phyloP scores from a whole-genome alignment of 1,140 invertebrate species.

The Potamilus streckersoni region DNA sequence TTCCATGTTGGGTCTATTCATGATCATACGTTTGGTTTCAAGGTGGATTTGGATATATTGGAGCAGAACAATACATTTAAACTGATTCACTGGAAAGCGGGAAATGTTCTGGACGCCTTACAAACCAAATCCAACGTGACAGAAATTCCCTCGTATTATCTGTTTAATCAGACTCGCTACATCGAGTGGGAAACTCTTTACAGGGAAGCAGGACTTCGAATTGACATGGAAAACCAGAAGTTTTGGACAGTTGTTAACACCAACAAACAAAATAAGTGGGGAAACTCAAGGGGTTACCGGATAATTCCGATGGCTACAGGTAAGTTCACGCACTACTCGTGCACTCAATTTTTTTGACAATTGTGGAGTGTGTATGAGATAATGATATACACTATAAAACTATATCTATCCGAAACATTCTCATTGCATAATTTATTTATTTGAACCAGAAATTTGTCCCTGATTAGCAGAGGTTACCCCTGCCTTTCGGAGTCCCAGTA shows the following conservation, averaged over 20 bases:
- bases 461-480: no score
- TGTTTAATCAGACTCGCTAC: slow-evolving; percentile 35
- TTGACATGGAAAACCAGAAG: slow-evolving; percentile 28
- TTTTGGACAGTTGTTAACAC: slow-evolving; percentile 34
- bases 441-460: no score
- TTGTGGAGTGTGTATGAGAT: no score
- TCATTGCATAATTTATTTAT: no score
- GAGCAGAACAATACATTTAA: slow-evolving; percentile 35
- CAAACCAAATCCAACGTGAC: slow-evolving; percentile 4
- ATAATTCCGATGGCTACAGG: slow-evolving; percentile 31
- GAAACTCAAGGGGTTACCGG: slow-evolving; percentile 28
- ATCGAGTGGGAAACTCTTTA: slow-evolving; percentile 30
- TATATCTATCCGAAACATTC: no score
- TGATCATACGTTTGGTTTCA: slow-evolving; percentile 42
- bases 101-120: slow-evolving; percentile 17
- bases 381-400: no score
- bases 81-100: slow-evolving; percentile 36
- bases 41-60: slow-evolving; percentile 37
- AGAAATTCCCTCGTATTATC: slow-evolving; percentile 22
- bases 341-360: no score
- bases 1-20: slow-evolving; percentile 35
- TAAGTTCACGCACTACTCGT: not conserved
- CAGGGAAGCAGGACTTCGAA: slow-evolving; percentile 25
- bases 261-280: slow-evolving; percentile 25
- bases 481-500: no score